Percentiles rank a stretch among this genome's conserved stretches.
phyloP scores from a whole-genome alignment of 2,113 vertebrate genomes.

The Syngnathus typhle region DNA sequence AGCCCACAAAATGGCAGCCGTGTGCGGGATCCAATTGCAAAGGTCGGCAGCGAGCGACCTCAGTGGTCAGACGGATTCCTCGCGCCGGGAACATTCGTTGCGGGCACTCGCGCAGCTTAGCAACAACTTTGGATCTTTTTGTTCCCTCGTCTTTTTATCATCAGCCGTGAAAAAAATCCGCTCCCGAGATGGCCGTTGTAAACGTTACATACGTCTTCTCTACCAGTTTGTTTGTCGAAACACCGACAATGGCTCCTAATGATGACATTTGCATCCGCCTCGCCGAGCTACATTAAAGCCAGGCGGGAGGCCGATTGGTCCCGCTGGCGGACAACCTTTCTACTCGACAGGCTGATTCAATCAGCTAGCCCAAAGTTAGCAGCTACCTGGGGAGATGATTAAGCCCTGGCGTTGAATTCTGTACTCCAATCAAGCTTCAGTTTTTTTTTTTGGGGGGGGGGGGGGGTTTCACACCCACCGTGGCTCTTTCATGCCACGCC shows the following conservation, averaged over 20 bases:
- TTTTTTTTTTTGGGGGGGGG: too few species aligned
- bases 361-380: constrained; percentile 8
- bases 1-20: constrained; percentile 40
- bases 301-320: not conserved
- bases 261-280: constrained; percentile 14
- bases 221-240: constrained; percentile 1
- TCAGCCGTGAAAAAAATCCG: not conserved
- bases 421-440: constrained; percentile 15
- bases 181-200: too few species aligned
- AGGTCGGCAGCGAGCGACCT: constrained; percentile 37
- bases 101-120: constrained; percentile 21
- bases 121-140: constrained; percentile 9
- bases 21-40: constrained; percentile 46
- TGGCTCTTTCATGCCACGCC: constrained; percentile 36
- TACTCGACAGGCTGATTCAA: constrained; percentile 7
- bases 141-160: constrained; percentile 12
- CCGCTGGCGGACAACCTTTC: not conserved
- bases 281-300: not conserved
- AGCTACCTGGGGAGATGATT: constrained; percentile 45
- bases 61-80: constrained; percentile 42
- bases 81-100: constrained; percentile 48
- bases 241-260: constrained; percentile 5
- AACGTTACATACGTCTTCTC: not conserved
- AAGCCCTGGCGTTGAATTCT: constrained; percentile 28
- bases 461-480: constrained; percentile 6